Base-by-base conservation (phyloP, 2,113 vertebrate genomes). In the Tachycineta bicolor region DNA sequence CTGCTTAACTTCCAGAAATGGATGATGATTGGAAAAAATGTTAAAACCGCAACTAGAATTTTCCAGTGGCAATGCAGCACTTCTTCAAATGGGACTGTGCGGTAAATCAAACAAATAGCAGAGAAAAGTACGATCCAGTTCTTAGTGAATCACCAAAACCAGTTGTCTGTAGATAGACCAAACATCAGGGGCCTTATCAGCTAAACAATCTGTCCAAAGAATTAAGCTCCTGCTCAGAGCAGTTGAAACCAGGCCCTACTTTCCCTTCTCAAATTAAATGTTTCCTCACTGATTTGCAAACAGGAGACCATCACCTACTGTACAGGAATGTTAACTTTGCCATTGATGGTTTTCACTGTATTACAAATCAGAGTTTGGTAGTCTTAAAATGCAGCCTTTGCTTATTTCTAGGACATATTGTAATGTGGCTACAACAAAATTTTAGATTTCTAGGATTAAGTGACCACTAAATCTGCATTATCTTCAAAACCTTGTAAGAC, bases 1-100 rank as follows among this genome's bases (percentile, higher is more conserved):
- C 47, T 60, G 17, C 28, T 79, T 87, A 89, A 65, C 29, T 69
- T 95, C 82, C 84, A 96, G 89, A 88, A 93, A 90, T 53, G 20
- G 29, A 26, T 49, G 34, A 74, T 69, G n/a, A 94, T 49, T 29
- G 53, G 34, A 83, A 91, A 91, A 87, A 85, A 64, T 56, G 33
- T 56, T 56, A 76, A 43, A 95, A 91, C 64, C 8, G 0, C 47
- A 81, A 81, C 11, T 26, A 84, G 58, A 87, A 78, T 91, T 94
- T 93, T 93, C 89, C 83, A 96, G 28, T 10, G 53, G 49, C 33
- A 69, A 50, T 2, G 49, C 12, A 53, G 39, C 69, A 91, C 62
- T 91, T 76, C n/a, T 94, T 91, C 55, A 93, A 82, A 77, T 76
- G 39, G 2, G 31, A 80, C 37, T 78, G 34, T 58, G 69, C 52